Evolutionary conservation across 2,888 invertebrate genomes (phyloP), one percentile per base, ranked within the genome.

Genomic region (Conchocele bisecta): DNA sequence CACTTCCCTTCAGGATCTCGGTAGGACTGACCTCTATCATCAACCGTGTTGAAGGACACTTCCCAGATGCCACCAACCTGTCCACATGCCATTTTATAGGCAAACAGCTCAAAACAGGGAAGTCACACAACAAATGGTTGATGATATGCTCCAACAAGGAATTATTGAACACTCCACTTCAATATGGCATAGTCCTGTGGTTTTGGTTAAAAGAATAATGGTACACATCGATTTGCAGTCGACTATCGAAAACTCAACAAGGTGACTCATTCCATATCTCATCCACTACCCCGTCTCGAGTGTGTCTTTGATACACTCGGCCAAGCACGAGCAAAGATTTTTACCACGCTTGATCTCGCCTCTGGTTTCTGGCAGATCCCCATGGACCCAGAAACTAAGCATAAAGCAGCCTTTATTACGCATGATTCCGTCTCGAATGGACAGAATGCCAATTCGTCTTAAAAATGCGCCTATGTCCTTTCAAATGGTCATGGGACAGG

Each of bases 361-460:
- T 53, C 35, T 29, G 71, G 61, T 9, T 79, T 70, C 37, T 70
- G 73, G 63, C 69, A 69, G 26, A 39, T 80, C 5, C 64, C 60
- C 2, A 35, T 80, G 33, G 64, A 66, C 11, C 31, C 24, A 0
- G 50, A 41, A 5, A 58, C 69, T 13, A 46, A 60, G 37, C 57
- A 60, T 26, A 80, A 80, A 37, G 61, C 60, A 17, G 69, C 75
- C 6, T 78, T 78, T 33, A 64, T 75, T 15, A 68, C 63, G 2
- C 69, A 70, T 24, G 48, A 67, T 31, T 72, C 75, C n/a, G 58
- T 68, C 3, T 77, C n/a, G n/a, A n/a, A n/a, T n/a, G n/a, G n/a
- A n/a, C n/a, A n/a, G 63, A n/a, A 50, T 78, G 50, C 70, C 75
- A 5, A 78, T 78, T 54, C 75, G 80, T 11, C 60, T 81, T 1